phyloP scores from a whole-genome alignment of 2,888 invertebrate species.

The Geophilus truncorum region DNA sequence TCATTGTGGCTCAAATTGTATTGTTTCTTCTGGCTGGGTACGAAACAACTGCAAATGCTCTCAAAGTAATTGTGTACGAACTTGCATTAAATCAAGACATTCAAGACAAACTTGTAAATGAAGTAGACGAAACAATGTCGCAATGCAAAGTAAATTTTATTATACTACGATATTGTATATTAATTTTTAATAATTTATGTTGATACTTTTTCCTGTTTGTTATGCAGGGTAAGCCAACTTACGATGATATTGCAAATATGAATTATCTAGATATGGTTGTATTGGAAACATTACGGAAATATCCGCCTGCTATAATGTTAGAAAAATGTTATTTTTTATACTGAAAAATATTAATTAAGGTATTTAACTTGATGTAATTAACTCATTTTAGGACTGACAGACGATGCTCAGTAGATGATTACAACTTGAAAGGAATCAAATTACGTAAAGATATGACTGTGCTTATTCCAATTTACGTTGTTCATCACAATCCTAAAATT shows the following conservation, averaged over 20 bases:
- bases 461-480: slow-evolving; percentile 23
- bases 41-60: slow-evolving; percentile 31
- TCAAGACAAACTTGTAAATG: slow-evolving; percentile 31
- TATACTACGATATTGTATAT: not conserved
- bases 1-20: slow-evolving; percentile 14
- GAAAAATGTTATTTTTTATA: not conserved
- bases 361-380: not conserved
- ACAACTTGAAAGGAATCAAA: slow-evolving; percentile 25
- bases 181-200: too few species aligned
- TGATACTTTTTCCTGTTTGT: too few species aligned
- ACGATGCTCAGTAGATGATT: slow-evolving; percentile 28
- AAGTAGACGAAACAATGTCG: slow-evolving; percentile 28
- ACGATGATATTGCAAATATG: not conserved
- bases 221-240: slow-evolving; percentile 28
- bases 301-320: slow-evolving; percentile 14
- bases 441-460: slow-evolving; percentile 32
- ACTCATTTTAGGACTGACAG: slow-evolving; percentile 31
- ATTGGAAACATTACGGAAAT: slow-evolving; percentile 25
- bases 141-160: not conserved
- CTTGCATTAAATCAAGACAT: slow-evolving; percentile 25
- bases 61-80: not conserved
- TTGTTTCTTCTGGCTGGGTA: slow-evolving; percentile 32
- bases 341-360: too few species aligned
- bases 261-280: slow-evolving; percentile 31
- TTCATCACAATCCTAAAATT: slow-evolving; percentile 34